Conservation (phyloP, 30 jellyfish, hydroid and myxozoan species). For the Pelagia noctiluca region DNA sequence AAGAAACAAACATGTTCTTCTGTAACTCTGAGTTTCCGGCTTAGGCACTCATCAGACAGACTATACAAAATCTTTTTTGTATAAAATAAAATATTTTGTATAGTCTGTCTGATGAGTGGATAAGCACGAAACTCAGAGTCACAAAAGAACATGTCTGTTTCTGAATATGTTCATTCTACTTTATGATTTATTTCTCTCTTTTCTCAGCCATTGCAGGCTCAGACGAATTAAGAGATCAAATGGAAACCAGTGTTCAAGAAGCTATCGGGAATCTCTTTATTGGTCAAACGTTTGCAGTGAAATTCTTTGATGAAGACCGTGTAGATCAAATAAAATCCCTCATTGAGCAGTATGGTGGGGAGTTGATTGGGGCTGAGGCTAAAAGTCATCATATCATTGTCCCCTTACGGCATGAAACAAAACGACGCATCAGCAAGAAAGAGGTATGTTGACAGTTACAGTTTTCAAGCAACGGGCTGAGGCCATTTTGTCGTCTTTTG, state of each 20-base stretch:
- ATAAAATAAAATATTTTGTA: too few species aligned
- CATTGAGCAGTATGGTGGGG: conserved; percentile 72
- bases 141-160: too few species aligned
- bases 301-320: conserved; percentile 76
- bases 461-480: too few species aligned
- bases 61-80: too few species aligned
- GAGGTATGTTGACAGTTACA: too few species aligned
- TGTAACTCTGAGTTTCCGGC: too few species aligned
- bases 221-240: conserved; percentile 1
- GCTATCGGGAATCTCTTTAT: background rate
- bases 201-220: conserved; percentile 65
- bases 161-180: too few species aligned
- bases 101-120: too few species aligned
- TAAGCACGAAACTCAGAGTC: too few species aligned
- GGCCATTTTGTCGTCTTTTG: background rate
- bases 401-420: conserved; percentile 71
- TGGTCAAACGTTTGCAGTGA: conserved; percentile 38
- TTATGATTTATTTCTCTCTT: background rate
- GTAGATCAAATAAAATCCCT: conserved; percentile 52
- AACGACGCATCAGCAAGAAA: conserved; percentile 53
- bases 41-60: too few species aligned
- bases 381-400: conserved; percentile 82
- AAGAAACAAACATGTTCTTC: too few species aligned
- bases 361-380: conserved; percentile 27
- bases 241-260: background rate